Base-by-base conservation (phyloP, 2,888 invertebrate species). In the Bhutanitis thaidina region DNA sequence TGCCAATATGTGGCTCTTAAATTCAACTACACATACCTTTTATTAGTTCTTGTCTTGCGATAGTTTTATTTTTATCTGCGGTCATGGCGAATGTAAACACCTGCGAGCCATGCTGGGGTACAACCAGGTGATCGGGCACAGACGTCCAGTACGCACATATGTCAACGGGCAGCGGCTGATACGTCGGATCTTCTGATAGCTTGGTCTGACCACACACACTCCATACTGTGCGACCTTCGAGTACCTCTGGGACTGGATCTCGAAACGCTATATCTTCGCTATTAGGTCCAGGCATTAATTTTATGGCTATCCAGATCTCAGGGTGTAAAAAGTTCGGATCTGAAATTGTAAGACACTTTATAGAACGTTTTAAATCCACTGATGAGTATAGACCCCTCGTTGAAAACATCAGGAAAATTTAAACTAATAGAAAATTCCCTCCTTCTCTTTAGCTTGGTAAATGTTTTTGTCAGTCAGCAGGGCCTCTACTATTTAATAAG, bases 71-170 rank as follows among this genome's bases (percentile, higher is more conserved):
- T 29, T 82, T 83, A 63, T 91, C 92, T 1, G 81, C 89, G 0
- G 91, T 89, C 81, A 92, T 88, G 0, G 88, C 79, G 56, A 91
- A 89, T 0, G 91, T 90, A 60, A 90, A 86, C 0, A 86, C 78
- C 39, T 79, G 75, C n/a, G 79, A 75, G 0, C 85, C 83, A 49
- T 81, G 82, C 41, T 84, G 88, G 0, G 90, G 89, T 9, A 89
- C 84, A 7, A 90, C 86, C 12, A 89, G 53, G 46, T 88, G 82
- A 43, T 84, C 86, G 1, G 90, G 89, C 7, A 87, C 88, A 0
- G 88, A 82, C 0, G 90, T 90, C 88, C 90, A 90, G 44, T 77
- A 90, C 1, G 74, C 81, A 52, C 90, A 90, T 0, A 90, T 86
- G 5, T 80, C 74, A 0, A 77, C 62, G 0, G 79, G 78, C 9